Base-by-base conservation (phyloP, 2,113 vertebrate species). In the Xiphorhynchus elegans region DNA sequence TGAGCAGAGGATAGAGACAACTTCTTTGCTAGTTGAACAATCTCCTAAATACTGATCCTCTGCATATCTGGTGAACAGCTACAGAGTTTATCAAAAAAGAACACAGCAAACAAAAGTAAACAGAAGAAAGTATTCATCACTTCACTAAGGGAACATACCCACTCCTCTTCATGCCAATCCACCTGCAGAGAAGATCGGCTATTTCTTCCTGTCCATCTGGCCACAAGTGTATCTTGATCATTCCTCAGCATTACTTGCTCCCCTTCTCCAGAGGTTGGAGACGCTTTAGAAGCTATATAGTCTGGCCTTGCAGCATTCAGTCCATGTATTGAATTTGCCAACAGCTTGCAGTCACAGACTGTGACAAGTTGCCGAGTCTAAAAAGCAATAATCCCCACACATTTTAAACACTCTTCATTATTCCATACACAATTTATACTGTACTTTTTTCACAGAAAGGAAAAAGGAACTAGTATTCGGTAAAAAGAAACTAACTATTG, bases 161-260 rank as follows among this genome's bases (percentile, higher is more conserved):
- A 99, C 80, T 99, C 99, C 89, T 99, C 99, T 96, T 99, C 99
- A 2, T 99, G 98, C 99, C 99, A 99, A 93, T 99, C 99, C 18
- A 98, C 98, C 29, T 99, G 98, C 90, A 99, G 97, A 24, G 99
- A 99, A 44, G 99, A 98, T 5, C 99, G 98, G 96, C 99, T 99
- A 94, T 98, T 99, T 93, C 98, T 95, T 28, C 99, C 99, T 0
- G 99, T 98, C 99, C 99, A 99, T 94, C 98, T 99, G 95, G 99
- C 99, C 70, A 99, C 98, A 64, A 99, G 98, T 1, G 99, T 99
- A 96, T 99, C 99, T 97, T 99, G 99, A 97, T 99, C 99, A 15
- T 99, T 99, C 21, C 99, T 98, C 28, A 99, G 98, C 95, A 99
- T 98, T 60, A 99, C 99, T 93, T 99, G 99, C 55, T 99, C 99